Percentiles rank a stretch among this genome's conserved stretches.
phyloP scores from a whole-genome alignment of 2,888 invertebrate genomes.

The Galeopsomyia nigrocyanea region DNA sequence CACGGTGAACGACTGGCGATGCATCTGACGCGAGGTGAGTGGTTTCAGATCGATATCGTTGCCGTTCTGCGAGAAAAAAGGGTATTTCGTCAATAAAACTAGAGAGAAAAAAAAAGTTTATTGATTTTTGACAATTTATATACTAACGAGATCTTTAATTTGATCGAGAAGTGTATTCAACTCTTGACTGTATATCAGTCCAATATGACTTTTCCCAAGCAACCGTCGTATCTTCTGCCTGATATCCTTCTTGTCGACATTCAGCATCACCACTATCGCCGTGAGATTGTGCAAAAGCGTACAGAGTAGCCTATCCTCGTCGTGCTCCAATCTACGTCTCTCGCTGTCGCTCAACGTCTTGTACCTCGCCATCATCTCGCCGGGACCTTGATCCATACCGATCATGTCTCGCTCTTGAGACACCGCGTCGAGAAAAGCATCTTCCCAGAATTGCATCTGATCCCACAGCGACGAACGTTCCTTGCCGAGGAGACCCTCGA shows the following conservation, averaged over 20 bases:
- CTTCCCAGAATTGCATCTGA: conserved; percentile 99
- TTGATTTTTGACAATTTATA: too few species aligned
- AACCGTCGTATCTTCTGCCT: conserved; percentile 91
- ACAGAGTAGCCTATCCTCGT: conserved; percentile 95
- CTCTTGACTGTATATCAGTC: conserved; percentile 96
- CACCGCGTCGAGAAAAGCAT: conserved; percentile 97
- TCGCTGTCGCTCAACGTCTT: conserved; percentile 93
- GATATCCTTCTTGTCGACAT: conserved; percentile 86
- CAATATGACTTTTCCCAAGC: conserved; percentile 98
- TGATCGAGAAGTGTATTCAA: conserved; percentile 97
- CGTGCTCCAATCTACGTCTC: conserved; percentile 94
- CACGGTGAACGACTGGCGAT: conserved; percentile 98
- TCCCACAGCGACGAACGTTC: conserved; percentile 94
- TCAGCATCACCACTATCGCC: conserved; percentile 94
- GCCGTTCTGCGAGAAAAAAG: conserved; percentile 89
- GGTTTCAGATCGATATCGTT: conserved; percentile 98
- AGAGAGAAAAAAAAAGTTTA: too few species aligned
- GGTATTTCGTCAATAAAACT: too few species aligned
- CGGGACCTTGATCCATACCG: conserved; percentile 99
- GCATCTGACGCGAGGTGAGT: conserved; percentile 92
- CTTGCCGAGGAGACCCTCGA: conserved; percentile 81
- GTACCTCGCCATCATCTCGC: conserved; percentile 99
- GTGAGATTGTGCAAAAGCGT: conserved; percentile 97
- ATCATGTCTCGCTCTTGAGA: conserved; percentile 98
- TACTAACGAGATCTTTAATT: conserved; percentile 89